Conservation (phyloP, 2,797 vertebrate species). For the Fratercula arctica region DNA sequence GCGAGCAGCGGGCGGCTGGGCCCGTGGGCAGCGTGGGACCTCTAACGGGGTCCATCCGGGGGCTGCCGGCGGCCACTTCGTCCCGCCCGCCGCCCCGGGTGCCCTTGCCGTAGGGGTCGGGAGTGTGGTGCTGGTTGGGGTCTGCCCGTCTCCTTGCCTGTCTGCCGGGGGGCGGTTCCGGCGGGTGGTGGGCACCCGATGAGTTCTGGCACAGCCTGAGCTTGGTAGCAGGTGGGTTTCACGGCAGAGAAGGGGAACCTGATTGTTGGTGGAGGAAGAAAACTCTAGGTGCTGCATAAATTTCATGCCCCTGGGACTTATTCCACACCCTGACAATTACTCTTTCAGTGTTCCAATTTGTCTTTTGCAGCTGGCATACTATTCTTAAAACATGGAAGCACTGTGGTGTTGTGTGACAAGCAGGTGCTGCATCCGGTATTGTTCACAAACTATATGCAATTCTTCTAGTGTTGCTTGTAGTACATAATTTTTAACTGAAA, state of each 20-base stretch:
- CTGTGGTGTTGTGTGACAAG: neutral
- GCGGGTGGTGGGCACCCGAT: neutral
- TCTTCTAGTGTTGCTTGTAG: neutral
- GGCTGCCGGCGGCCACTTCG: neutral
- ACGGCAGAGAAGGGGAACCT: neutral
- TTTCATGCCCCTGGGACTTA: neutral
- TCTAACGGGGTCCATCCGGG: neutral
- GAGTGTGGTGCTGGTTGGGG: too few species aligned
- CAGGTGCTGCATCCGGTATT: neutral
- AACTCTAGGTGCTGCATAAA: neutral
- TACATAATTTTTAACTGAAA: neutral
- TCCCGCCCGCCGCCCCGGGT: too few species aligned
- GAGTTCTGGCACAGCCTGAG: neutral
- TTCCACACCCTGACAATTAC: neutral
- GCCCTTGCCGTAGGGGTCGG: neutral
- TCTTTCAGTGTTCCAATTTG: neutral
- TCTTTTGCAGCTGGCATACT: neutral
- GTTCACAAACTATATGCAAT: neutral
- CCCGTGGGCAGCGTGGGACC: neutral
- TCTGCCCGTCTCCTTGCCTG: neutral
- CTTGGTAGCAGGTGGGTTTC: neutral
- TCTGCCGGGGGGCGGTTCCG: too few species aligned
- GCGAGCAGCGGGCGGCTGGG: neutral
- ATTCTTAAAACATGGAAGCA: neutral
- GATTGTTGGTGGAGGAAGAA: neutral